Percentiles rank a stretch among this genome's conserved stretches.
phyloP scores from a whole-genome alignment of 1,140 invertebrate species.

The Ditylenchus dipsaci region DNA sequence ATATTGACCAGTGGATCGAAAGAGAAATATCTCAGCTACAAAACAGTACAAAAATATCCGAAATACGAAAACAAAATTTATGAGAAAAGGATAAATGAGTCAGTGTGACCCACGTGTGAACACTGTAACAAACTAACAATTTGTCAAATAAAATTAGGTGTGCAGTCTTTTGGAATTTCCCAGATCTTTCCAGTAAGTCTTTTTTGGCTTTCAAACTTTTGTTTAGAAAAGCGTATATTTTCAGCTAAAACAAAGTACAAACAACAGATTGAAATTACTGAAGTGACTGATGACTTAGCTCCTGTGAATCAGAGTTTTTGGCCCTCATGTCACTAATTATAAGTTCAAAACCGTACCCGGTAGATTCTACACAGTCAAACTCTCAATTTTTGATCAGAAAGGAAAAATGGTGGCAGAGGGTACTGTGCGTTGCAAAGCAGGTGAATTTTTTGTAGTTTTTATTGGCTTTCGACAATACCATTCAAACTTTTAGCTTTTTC shows the following conservation, averaged over 20 bases:
- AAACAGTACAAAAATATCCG: no score
- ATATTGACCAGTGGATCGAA: no score
- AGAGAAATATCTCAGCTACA: no score
- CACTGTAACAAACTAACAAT: no score
- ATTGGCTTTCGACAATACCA: background rate
- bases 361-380: background rate
- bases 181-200: background rate
- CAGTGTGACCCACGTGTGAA: no score
- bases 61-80: no score
- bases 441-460: background rate
- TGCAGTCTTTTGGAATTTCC: background rate
- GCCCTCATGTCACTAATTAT: constrained; percentile 1
- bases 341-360: constrained; percentile 4
- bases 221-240: no score
- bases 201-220: no score
- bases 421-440: background rate
- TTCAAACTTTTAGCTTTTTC: constrained; percentile 20
- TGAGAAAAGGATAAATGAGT: no score
- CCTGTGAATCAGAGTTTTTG: background rate
- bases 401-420: background rate
- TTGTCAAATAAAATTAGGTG: no score
- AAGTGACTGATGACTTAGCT: background rate
- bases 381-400: background rate
- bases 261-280: background rate
- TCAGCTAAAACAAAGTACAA: background rate